These are phyloP conservation scores for Yponomeuta evonymella DNA, from an alignment of 2,888 invertebrate species.

Conservation along the genomic window DNA sequence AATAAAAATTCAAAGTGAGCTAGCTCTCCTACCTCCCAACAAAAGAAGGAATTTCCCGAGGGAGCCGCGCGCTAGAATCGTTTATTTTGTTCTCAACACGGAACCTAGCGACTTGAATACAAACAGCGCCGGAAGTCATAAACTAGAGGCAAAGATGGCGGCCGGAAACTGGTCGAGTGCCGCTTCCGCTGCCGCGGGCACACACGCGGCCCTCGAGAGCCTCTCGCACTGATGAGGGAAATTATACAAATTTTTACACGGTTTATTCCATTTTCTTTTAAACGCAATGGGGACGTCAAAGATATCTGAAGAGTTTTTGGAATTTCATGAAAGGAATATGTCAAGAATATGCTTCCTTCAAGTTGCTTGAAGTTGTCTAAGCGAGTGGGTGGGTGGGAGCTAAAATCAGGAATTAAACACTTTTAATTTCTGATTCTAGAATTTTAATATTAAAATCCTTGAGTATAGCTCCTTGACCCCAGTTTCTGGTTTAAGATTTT, in stretches of 20 bases:
- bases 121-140: conserved; percentile 50
- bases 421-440: too few relatives aligned
- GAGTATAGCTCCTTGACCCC: too few relatives aligned
- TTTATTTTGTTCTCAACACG: conserved; percentile 1
- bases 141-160: conserved; percentile 60
- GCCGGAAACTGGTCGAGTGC: conserved; percentile 58
- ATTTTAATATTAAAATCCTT: too few relatives aligned
- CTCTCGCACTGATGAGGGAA: not conserved
- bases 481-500: too few relatives aligned
- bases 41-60: not conserved
- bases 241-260: not conserved
- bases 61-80: not conserved
- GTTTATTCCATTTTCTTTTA: not conserved
- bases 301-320: not conserved
- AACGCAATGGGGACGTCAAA: not conserved
- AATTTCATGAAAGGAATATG: not conserved
- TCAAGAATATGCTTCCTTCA: too few relatives aligned
- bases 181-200: conserved; percentile 40
- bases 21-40: not conserved
- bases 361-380: too few relatives aligned
- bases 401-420: too few relatives aligned
- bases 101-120: not conserved
- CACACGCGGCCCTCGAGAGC: conserved; percentile 44
- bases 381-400: too few relatives aligned
- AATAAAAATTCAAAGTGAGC: not conserved